Conservation (phyloP, 2,113 vertebrate genomes). For the Ptychochromis oligacanthus region DNA sequence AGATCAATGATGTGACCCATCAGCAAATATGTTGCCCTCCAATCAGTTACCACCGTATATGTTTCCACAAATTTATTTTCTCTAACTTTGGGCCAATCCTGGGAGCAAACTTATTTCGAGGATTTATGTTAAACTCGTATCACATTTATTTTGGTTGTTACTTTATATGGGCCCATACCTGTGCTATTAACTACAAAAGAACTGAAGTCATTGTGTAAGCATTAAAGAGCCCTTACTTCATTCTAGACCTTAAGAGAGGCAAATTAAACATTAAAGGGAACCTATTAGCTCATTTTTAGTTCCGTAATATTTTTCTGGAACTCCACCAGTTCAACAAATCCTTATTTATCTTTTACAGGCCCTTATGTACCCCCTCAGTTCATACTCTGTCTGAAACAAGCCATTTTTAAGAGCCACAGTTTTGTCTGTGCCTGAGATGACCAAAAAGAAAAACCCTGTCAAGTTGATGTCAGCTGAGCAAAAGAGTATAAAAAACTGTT, state of each 20-base stretch:
- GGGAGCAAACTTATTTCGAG: neutral
- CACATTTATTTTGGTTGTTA: neutral
- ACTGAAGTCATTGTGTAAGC: neutral
- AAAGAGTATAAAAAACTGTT: neutral
- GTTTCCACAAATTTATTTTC: neutral
- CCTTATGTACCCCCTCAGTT: neutral
- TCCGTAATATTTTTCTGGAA: neutral
- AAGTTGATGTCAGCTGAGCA: neutral
- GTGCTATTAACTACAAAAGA: neutral
- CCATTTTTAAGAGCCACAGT: neutral
- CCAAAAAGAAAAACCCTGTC: neutral
- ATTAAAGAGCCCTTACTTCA: neutral
- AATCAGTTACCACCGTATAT: too few species aligned
- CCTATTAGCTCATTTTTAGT: neutral
- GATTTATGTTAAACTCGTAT: neutral
- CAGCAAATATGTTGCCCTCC: neutral
- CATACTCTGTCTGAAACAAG: neutral
- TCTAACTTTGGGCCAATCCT: neutral
- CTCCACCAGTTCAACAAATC: neutral
- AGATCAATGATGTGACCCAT: slow-evolving; percentile 5
- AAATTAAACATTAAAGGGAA: too few species aligned
- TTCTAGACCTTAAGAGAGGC: neutral
- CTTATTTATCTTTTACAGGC: neutral
- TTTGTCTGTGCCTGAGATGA: neutral
- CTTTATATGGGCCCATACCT: neutral